phyloP scores from a whole-genome alignment of 2,113 vertebrate species.

The Pterocles orientalis region DNA sequence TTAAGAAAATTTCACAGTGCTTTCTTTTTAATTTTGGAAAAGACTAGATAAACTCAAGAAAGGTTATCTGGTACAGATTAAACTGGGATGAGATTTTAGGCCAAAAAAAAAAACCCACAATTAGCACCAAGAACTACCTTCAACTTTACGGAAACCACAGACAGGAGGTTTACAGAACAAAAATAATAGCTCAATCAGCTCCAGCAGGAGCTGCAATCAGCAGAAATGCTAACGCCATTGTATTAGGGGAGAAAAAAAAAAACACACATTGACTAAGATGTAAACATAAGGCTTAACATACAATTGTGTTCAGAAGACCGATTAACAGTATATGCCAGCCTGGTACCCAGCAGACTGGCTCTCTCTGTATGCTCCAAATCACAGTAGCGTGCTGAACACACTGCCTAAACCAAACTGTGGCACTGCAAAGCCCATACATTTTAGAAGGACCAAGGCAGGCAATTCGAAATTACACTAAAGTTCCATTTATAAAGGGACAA shows the following conservation, averaged over 20 bases:
- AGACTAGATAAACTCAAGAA: neutral
- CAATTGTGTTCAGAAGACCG: neutral
- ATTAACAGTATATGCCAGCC: neutral
- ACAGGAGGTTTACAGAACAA: neutral
- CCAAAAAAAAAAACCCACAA: neutral
- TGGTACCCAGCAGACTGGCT: neutral
- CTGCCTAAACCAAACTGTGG: neutral
- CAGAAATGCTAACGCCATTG: neutral
- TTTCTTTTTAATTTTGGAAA: neutral
- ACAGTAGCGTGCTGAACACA: neutral
- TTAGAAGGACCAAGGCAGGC: neutral
- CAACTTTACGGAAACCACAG: neutral
- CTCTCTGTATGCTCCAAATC: neutral
- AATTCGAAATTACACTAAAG: neutral
- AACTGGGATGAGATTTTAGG: neutral
- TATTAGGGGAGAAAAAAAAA: neutral
- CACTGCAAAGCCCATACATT: neutral
- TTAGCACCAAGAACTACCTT: neutral
- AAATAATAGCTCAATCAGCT: conserved; percentile 20
- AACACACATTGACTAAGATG: neutral
- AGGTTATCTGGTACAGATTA: neutral
- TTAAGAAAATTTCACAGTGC: neutral
- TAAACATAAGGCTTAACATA: neutral
- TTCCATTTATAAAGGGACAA: neutral
- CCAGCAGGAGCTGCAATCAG: neutral